phyloP scores from a whole-genome alignment of 2,888 invertebrate species.

The Eilema caniola region DNA sequence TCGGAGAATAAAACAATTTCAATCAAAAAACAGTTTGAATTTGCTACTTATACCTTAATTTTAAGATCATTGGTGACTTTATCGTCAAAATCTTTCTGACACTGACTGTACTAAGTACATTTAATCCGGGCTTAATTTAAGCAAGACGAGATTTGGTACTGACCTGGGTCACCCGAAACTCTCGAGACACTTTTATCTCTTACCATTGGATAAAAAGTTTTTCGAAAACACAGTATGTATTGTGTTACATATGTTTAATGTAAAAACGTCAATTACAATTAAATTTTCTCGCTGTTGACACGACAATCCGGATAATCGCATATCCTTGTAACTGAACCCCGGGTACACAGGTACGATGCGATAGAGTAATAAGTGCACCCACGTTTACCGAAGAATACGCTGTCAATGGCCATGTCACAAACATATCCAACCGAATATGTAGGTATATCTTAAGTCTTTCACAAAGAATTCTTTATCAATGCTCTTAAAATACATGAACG shows the following conservation, averaged over 20 bases:
- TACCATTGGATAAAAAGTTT: not conserved
- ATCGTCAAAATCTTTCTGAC: no score
- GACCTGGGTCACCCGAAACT: not conserved
- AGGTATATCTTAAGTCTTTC: not conserved
- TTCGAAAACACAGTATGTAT: not conserved
- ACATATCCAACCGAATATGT: not conserved
- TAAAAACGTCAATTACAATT: not conserved
- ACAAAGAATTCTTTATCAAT: not conserved
- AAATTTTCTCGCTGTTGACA: not conserved
- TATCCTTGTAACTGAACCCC: no score
- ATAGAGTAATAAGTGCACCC: not conserved
- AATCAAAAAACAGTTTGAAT: no score
- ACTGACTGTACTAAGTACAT: no score
- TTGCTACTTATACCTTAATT: no score
- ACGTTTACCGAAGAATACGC: not conserved
- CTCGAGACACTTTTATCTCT: no score
- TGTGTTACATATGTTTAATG: not conserved
- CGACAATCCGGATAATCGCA: not conserved
- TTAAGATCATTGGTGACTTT: no score
- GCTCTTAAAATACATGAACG: not conserved
- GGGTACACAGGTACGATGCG: not conserved
- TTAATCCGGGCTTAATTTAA: no score
- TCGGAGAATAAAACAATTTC: no score
- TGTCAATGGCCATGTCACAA: not conserved
- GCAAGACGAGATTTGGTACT: not conserved